Conservation (phyloP, 1,140 invertebrate genomes). For the Theocolax elegans region DNA sequence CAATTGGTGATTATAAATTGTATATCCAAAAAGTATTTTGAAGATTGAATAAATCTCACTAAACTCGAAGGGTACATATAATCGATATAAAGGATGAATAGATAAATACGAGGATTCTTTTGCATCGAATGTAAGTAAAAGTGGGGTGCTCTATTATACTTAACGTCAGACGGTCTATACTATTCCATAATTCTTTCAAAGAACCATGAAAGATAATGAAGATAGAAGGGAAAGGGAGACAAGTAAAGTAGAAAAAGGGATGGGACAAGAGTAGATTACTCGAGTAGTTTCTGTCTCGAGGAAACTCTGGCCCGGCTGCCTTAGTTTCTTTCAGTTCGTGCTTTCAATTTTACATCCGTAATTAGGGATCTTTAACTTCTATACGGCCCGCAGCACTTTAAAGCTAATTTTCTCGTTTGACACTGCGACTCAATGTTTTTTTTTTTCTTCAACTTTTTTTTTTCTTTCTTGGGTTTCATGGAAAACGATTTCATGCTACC, state of each 20-base stretch:
- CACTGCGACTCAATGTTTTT: conserved; percentile 15
- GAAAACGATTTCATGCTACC: conserved; percentile 6
- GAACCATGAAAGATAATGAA: conserved; percentile 9
- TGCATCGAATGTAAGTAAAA: no score
- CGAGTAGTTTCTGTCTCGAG: conserved; percentile 14
- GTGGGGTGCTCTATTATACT: no score
- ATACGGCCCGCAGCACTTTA: conserved; percentile 3
- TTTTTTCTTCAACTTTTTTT: neutral
- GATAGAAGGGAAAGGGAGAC: conserved; percentile 2
- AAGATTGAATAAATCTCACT: no score
- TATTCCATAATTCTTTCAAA: conserved; percentile 8
- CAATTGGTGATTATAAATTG: no score
- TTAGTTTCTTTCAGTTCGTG: neutral
- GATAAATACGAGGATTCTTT: no score
- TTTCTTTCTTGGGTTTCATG: neutral
- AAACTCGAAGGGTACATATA: no score
- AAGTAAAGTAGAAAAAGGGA: neutral
- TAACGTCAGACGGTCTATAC: no score
- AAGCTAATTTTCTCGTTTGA: conserved; percentile 34
- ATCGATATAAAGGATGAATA: no score
- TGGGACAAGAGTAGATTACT: neutral
- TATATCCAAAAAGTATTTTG: no score
- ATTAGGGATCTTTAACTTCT: conserved; percentile 35
- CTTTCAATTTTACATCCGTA: conserved; percentile 36
- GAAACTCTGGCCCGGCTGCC: neutral